Base-by-base conservation (phyloP, 2,888 invertebrate genomes). In the Tipula lateralis region DNA sequence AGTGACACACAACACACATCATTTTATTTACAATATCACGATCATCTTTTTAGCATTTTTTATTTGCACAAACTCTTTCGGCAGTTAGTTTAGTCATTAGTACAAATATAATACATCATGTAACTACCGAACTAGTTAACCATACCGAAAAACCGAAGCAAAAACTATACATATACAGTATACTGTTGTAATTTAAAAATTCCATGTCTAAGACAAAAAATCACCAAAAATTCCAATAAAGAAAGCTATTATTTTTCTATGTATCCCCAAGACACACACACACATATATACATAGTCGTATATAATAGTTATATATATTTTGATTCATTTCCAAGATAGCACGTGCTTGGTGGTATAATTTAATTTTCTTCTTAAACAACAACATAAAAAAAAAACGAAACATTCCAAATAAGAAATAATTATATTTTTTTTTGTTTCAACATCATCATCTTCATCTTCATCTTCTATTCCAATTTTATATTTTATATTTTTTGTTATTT, bases 1-100 rank as follows among this genome's bases (percentile, higher is more conserved):
- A 66, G 66, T 66, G 66, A 66, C 66, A 66, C 66, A 66, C 66
- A 66, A 66, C 66, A 66, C 66, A 66, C 66, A 66, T 66, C 66
- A 66, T 66, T 66, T 66, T 7, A 66, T 66, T 66, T 66, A 66
- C 24, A 66, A 66, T 19, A 66, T 66, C 66, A 66, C 66, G 66
- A 66, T 66, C 66, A 66, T 24, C 24, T 19, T 66, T 66, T 66
- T 66, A 66, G 44, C 44, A 16, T 66, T 66, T 66, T 24, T 50
- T 50, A n/a, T 66, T 66, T 66, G 66, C 24, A 66, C 9, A 66
- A 66, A 66, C 66, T 1, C 24, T 24, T 66, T 24, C 44, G 44
- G 44, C 44, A 44, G 44, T 24, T 24, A 9, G 9, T 9, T 66
- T 6, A 24, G 7, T n/a, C 9, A 44, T 44, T 44, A n/a, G 5